Base-by-base conservation (phyloP, 2,888 invertebrate genomes). In the Ephialtes manifestator region DNA sequence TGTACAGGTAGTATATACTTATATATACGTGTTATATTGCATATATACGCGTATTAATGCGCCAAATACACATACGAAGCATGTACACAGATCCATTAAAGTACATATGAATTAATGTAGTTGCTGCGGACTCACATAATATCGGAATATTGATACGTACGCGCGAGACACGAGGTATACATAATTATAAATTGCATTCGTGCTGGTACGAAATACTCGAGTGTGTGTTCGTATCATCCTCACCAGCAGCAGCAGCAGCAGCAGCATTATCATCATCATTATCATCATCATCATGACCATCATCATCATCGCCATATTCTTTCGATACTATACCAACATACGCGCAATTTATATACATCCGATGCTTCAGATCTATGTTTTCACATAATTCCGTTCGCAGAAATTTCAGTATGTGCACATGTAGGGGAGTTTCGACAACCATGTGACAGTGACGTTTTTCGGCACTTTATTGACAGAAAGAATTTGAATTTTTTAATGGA, bases 181-280 rank as follows among this genome's bases (percentile, higher is more conserved):
- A 51, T 63, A 79, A 79, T 71, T 79, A 79, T 79, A 79, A 79
- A 79, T 63, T 80, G 53, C 48, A 65, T 70, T 18, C 60, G 20
- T 1, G 51, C 18, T 15, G 51, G 7, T 28, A 77, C 28, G 35
- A 24, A 24, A 24, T 2, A 24, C 24, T 24, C 24, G 24, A 24
- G 35, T 51, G 18, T 28, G 48, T 46, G 31, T 51, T 79, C 31
- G 65, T 65, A 65, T 67, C n/a, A 46, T 43, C 53, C 65, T 79
- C 43, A n/a, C n/a, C n/a, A n/a, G n/a, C n/a, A n/a, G n/a, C n/a
- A n/a, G n/a, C n/a, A n/a, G n/a, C n/a, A n/a, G n/a, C n/a, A n/a
- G n/a, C n/a, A n/a, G n/a, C n/a, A n/a, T n/a, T n/a, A n/a, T n/a
- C n/a, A n/a, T n/a, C n/a, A 63, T 79, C 70, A 68, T 58, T 13